phyloP scores from a whole-genome alignment of 2,888 invertebrate genomes.

The Ennomos erosarius region DNA sequence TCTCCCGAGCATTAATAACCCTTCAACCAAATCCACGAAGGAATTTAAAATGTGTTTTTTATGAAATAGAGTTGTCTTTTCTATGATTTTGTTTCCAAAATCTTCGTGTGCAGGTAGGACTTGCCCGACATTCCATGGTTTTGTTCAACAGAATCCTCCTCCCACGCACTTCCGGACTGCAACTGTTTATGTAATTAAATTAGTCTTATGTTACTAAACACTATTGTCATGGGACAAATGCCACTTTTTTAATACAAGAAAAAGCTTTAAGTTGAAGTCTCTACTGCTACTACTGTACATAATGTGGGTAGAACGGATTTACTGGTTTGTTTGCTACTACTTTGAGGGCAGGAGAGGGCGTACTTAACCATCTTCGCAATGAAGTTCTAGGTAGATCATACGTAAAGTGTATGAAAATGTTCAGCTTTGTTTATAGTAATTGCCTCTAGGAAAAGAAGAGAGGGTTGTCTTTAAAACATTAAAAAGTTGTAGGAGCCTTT shows the following conservation, averaged over 20 bases:
- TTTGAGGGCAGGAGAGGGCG: constrained; percentile 1
- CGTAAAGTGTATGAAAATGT: constrained; percentile 1
- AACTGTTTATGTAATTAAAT: constrained; percentile 57
- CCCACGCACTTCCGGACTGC: constrained; percentile 78
- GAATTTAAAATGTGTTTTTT: neutral
- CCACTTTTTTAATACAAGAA: constrained; percentile 9
- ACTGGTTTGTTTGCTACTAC: neutral
- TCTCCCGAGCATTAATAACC: constrained; percentile 31
- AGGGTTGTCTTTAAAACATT: too few species aligned
- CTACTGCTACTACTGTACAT: neutral
- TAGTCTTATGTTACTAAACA: constrained; percentile 52
- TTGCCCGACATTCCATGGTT: constrained; percentile 70
- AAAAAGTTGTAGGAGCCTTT: too few species aligned
- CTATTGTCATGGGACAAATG: constrained; percentile 46
- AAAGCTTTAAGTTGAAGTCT: neutral
- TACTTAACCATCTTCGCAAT: constrained; percentile 4
- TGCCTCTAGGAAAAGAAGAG: too few species aligned
- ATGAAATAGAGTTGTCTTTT: constrained; percentile 20
- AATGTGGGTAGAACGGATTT: constrained; percentile 2
- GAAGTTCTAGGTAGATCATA: neutral
- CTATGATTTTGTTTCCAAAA: constrained; percentile 21
- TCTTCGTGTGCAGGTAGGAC: constrained; percentile 65
- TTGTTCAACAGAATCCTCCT: constrained; percentile 64
- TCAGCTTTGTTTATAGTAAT: neutral
- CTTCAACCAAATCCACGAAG: constrained; percentile 1